Evolutionary conservation across 2,113 vertebrate species (phyloP), one percentile per base, ranked within the genome.

Genomic region (Anhinga rufa): DNA sequence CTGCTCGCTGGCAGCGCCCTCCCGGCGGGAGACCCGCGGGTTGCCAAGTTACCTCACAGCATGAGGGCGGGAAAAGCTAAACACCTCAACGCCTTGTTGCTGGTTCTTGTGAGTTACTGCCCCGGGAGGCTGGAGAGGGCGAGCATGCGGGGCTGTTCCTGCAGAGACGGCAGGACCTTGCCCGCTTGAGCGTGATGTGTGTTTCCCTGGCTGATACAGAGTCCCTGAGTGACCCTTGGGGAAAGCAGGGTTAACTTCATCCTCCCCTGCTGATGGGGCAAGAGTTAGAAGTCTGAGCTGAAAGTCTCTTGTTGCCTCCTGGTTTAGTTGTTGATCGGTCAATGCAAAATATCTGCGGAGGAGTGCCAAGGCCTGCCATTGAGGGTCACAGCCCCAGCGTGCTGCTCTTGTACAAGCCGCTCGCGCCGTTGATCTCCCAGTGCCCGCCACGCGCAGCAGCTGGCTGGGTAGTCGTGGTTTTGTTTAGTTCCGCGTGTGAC

Each of bases 281-380:
- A 17, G 26, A 26, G 29, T 36, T 34, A 8, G 32, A 80, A 28
- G 25, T 18, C 12, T 6, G 7, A 5, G 5, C 1, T 5, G 20
- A 16, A 21, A 28, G 10, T 4, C 18, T 40, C 25, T 32, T 24
- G 7, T 22, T 0, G 0, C 26, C 13, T 51, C 13, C 19, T 18
- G 14, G 28, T 5, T n/a, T 44, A 28, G 17, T 7, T 79, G 5
- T 22, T 66, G 51, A 16, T 31, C 20, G 12, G 28, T 25, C 20
- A 58, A 12, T 14, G 16, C 0, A 0, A 16, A 77, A 29, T 70
- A 8, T 9, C 19, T 10, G 0, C 1, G 4, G 25, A 24, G 20
- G 24, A 55, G 21, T 15, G 10, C 9, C 9, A 6, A 2, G 22
- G 2, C 20, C n/a, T 26, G 18, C 3, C 12, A 3, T 0, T 14